A percentile compares a stretch with the other conserved stretches of the same genome.
Conservation (phyloP, 1,140 invertebrate genomes). For the Tetranychus urticae region DNA sequence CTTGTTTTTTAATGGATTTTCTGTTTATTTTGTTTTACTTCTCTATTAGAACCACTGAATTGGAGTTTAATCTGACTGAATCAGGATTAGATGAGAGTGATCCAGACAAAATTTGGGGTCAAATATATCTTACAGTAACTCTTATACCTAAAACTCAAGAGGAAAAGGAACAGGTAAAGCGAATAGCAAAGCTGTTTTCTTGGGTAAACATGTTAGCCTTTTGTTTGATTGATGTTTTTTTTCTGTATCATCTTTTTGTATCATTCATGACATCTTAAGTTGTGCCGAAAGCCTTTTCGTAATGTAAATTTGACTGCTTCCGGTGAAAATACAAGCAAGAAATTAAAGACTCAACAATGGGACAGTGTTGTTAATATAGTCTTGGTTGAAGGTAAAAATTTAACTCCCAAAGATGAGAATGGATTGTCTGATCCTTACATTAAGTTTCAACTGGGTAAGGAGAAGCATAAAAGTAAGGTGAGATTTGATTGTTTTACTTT, state of each 20-base stretch:
- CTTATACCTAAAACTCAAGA: conserved; percentile 67
- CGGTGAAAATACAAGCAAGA: conserved; percentile 19
- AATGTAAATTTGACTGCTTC: neutral
- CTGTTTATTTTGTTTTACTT: neutral
- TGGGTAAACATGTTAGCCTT: neutral
- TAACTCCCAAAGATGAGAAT: conserved; percentile 67
- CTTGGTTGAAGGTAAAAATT: conserved; percentile 74
- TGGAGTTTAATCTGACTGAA: conserved; percentile 48
- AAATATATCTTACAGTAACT: conserved; percentile 50
- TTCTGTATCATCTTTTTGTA: no score
- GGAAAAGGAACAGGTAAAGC: conserved; percentile 66
- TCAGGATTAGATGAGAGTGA: conserved; percentile 19
- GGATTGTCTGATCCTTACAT: conserved; percentile 78
- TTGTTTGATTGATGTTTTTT: no score
- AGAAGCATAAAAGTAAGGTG: conserved; percentile 95
- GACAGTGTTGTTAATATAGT: conserved; percentile 85
- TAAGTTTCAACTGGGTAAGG: conserved; percentile 87
- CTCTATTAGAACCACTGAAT: conserved; percentile 38
- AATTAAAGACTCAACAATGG: conserved; percentile 74
- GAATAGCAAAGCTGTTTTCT: conserved; percentile 11
- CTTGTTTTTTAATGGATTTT: no score
- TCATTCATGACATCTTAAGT: neutral
- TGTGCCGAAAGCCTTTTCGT: neutral
- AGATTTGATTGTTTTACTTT: conserved; percentile 9
- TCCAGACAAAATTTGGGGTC: conserved; percentile 43